Evolutionary conservation across 2,888 invertebrate genomes (phyloP), one percentile per base, ranked within the genome.

Genomic region (Barypeithes pellucidus): DNA sequence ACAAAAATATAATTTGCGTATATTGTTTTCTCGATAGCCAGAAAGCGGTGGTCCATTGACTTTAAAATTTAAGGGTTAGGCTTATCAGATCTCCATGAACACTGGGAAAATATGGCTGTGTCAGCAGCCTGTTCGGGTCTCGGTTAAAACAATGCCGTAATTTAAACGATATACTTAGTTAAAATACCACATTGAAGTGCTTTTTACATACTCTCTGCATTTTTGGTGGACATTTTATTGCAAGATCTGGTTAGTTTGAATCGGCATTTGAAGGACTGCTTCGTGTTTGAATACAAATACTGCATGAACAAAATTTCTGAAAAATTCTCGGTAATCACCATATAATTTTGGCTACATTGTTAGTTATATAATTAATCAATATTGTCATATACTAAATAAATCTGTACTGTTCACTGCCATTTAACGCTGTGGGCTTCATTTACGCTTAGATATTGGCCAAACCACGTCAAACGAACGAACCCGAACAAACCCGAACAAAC

Each of bases 121-220:
- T 84, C 84, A 84, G 81, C 81, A 77, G 79, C 79, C 78, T 80
- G 80, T 80, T 80, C 80, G 76, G 77, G 78, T 78, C 77, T 79
- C 75, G 43, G 29, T 72, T 75, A 80, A 79, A 82, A 84, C 84
- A 84, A 84, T 84, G 84, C 82, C 80, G 81, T 82, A 81, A 82
- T 80, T 83, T 84, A 83, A 71, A 83, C 83, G 83, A 84, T 82
- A 82, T 83, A 83, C 83, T 83, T 82, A 82, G 83, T 82, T 83
- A 73, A 73, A 73, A 73, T 73, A 61, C 69, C 73, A 39, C 73
- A 54, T 69, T 59, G 66, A 61, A 47, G 60, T 59, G 45, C 43
- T 63, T 70, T 70, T 71, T 47, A 71, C 71, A 71, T 71, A 71
- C 43, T 39, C 50, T 47, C 59, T 59, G 71, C 66, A 71, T 66